A percentile compares a stretch with the other conserved stretches of the same genome.
Conservation (phyloP, 37 sponge, comb jelly and placozoan genomes). For the Oopsacas minuta region DNA sequence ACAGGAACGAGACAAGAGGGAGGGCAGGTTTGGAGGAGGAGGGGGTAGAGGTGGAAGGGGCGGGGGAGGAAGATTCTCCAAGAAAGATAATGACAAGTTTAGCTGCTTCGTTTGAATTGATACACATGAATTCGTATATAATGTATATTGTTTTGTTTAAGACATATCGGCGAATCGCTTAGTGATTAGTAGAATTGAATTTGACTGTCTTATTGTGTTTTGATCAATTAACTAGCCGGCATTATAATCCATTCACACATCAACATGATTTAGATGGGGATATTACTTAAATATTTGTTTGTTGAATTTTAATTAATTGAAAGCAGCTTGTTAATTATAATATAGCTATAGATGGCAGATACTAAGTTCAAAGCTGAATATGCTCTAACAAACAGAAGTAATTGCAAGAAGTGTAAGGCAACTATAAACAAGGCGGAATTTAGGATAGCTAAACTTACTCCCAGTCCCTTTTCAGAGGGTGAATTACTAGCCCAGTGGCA, state of each 20-base stretch:
- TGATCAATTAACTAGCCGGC: neutral
- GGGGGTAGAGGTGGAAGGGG: constrained; percentile 20
- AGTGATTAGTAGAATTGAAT: neutral
- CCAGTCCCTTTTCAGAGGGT: constrained; percentile 84
- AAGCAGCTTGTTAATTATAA: neutral
- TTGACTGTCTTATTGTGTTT: neutral
- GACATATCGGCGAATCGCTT: constrained; percentile 7
- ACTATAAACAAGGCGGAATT: constrained; percentile 65
- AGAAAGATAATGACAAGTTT: constrained; percentile 13
- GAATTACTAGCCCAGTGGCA: constrained; percentile 89
- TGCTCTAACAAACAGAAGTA: constrained; percentile 81
- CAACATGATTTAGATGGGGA: no score
- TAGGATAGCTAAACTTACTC: constrained; percentile 69
- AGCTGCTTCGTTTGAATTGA: neutral
- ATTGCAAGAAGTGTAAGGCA: constrained; percentile 89
- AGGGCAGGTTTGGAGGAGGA: constrained; percentile 17
- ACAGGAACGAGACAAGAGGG: constrained; percentile 33
- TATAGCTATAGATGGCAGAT: constrained; percentile 47
- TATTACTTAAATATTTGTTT: no score
- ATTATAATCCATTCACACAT: neutral
- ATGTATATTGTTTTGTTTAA: neutral
- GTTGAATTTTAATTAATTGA: no score
- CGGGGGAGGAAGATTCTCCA: neutral
- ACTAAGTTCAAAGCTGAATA: constrained; percentile 61
- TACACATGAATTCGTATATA: no score